Percentiles rank a stretch among this genome's conserved stretches.
Evolutionary conservation across 2,113 vertebrate genomes (phyloP).

Genomic region (Dolichotis patagonum): DNA sequence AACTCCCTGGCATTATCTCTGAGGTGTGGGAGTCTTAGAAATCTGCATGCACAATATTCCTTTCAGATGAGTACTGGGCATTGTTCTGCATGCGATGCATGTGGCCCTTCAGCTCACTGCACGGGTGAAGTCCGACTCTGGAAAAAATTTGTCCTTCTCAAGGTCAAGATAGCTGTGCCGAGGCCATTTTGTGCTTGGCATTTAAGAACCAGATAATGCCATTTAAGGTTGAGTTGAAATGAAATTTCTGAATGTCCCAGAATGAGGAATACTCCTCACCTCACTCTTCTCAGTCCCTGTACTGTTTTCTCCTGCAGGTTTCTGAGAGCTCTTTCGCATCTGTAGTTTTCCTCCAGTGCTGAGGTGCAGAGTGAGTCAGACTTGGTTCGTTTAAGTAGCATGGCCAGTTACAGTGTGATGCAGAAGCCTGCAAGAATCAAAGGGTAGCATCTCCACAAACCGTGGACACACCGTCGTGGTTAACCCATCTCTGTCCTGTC

Average conservation of each 20-base stretch:
- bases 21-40: constrained; percentile 77
- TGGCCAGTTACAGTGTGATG: not conserved
- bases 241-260: constrained; percentile 64
- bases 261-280: not conserved
- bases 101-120: not conserved
- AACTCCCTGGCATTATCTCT: constrained; percentile 75
- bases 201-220: constrained; percentile 51
- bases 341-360: not conserved
- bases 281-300: not conserved
- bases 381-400: not conserved
- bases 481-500: not conserved
- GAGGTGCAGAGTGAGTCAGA: not conserved
- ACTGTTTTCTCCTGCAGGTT: not conserved
- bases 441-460: not conserved
- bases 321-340: not conserved
- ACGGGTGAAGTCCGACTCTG: constrained; percentile 1
- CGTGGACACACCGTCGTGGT: not conserved
- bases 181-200: constrained; percentile 31
- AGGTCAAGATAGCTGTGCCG: constrained; percentile 20
- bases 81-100: constrained; percentile 11
- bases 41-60: constrained; percentile 64
- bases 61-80: constrained; percentile 21
- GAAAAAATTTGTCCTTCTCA: not conserved
- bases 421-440: not conserved
- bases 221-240: constrained; percentile 58